These are phyloP conservation scores for Callosobruchus maculatus DNA, from an alignment of 2,888 invertebrate species.

Conservation along the genomic window DNA sequence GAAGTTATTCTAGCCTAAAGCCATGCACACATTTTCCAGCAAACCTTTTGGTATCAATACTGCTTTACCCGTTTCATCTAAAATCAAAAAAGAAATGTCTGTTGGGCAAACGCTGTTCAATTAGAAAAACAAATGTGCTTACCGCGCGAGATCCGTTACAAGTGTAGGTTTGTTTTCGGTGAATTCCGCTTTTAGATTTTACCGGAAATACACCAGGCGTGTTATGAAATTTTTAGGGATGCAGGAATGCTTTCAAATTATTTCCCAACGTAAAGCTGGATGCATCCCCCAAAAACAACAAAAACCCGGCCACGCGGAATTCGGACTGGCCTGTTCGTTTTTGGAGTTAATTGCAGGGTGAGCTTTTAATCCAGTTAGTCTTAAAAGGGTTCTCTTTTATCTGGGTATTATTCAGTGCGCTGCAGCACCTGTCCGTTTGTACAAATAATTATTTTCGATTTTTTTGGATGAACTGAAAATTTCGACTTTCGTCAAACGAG, in stretches of 20 bases:
- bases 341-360: background rate
- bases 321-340: background rate
- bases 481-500: too few relatives aligned
- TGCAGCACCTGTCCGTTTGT: too few relatives aligned
- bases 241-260: background rate
- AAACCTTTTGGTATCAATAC: too few relatives aligned
- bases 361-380: background rate
- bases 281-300: background rate
- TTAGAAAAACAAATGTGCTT: background rate
- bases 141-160: background rate
- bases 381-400: background rate
- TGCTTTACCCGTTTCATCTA: too few relatives aligned
- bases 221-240: conserved; percentile 2
- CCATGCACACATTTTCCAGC: too few relatives aligned
- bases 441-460: too few relatives aligned
- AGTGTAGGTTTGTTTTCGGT: background rate
- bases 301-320: background rate
- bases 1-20: too few relatives aligned
- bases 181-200: background rate
- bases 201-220: background rate
- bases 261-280: background rate
- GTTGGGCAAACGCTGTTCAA: too few relatives aligned
- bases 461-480: too few relatives aligned
- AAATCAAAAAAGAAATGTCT: background rate
- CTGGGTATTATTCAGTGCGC: background rate